phyloP scores from a whole-genome alignment of 1,140 invertebrate species.

The Bombus consobrinus region DNA sequence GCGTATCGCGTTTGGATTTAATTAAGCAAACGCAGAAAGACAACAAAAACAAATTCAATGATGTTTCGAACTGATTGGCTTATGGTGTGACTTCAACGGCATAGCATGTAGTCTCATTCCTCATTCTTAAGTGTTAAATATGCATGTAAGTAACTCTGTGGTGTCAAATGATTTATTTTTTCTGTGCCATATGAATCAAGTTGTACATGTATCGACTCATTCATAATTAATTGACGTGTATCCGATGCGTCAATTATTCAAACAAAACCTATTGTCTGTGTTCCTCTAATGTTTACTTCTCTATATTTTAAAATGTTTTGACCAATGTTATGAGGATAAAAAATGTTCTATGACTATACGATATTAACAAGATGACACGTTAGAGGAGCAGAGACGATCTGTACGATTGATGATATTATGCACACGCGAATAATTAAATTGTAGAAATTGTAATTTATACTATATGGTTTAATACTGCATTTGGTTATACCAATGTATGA shows the following conservation, averaged over 20 bases:
- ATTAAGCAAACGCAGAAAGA: neutral
- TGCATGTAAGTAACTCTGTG: slow-evolving; percentile 22
- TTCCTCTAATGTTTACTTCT: neutral
- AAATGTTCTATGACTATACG: too few species aligned
- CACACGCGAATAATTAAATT: slow-evolving; percentile 23
- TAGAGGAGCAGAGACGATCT: neutral
- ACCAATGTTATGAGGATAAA: too few species aligned
- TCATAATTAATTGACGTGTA: slow-evolving; percentile 4
- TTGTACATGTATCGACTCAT: slow-evolving; percentile 65
- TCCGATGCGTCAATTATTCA: neutral
- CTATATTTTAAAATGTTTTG: neutral
- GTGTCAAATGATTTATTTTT: slow-evolving; percentile 55
- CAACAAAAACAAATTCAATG: neutral
- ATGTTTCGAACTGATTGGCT: neutral
- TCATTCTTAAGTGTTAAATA: slow-evolving; percentile 25
- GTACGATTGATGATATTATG: neutral
- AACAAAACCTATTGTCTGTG: neutral
- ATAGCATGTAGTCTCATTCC: slow-evolving; percentile 22
- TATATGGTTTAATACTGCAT: slow-evolving; percentile 45
- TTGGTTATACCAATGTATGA: slow-evolving; percentile 29
- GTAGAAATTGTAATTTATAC: slow-evolving; percentile 29
- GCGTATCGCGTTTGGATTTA: slow-evolving; percentile 14
- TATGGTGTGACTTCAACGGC: slow-evolving; percentile 21
- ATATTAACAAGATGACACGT: neutral
- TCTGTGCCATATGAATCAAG: slow-evolving; percentile 74